Percentiles rank a stretch among this genome's conserved stretches.
Evolutionary conservation across 1,140 invertebrate species (phyloP).

Genomic region (Drosophila punjabiensis): DNA sequence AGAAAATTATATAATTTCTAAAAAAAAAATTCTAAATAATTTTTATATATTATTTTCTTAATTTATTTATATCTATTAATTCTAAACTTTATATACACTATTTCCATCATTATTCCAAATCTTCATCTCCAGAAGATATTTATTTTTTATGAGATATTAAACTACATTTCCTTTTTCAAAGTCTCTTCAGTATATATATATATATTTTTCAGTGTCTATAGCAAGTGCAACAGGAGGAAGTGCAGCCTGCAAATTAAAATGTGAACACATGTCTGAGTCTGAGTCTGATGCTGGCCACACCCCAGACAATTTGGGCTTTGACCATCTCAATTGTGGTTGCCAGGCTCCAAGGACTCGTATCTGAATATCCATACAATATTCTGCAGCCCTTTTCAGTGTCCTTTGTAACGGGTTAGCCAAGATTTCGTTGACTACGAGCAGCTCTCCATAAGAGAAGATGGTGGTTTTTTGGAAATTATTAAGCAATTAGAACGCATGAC

Average conservation of each 20-base stretch:
- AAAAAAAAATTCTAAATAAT: too few relatives aligned
- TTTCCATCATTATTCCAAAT: too few relatives aligned
- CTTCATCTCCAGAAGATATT: too few relatives aligned
- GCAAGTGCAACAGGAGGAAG: conserved; percentile 75
- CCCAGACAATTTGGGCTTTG: conserved; percentile 37
- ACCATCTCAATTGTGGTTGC: conserved; percentile 37
- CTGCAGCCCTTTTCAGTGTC: conserved; percentile 5
- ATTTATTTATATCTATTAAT: too few relatives aligned
- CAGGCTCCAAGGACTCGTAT: not conserved
- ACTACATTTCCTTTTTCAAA: not conserved
- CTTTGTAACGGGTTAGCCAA: conserved; percentile 39
- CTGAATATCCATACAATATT: conserved; percentile 9
- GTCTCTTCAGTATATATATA: not conserved
- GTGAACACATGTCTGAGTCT: conserved; percentile 57
- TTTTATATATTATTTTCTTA: too few relatives aligned
- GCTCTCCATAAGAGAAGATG: not conserved
- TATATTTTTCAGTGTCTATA: not conserved
- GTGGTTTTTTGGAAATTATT: conserved; percentile 54
- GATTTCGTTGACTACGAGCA: conserved; percentile 20
- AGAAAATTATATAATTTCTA: too few relatives aligned
- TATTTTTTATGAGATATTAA: too few relatives aligned
- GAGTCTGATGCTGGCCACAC: conserved; percentile 9
- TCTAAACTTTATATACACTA: too few relatives aligned
- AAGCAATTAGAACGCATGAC: conserved; percentile 70
- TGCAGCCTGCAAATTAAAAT: conserved; percentile 75